Evolutionary conservation across 1,140 invertebrate species (phyloP).

Genomic region (Nilaparvata lugens): DNA sequence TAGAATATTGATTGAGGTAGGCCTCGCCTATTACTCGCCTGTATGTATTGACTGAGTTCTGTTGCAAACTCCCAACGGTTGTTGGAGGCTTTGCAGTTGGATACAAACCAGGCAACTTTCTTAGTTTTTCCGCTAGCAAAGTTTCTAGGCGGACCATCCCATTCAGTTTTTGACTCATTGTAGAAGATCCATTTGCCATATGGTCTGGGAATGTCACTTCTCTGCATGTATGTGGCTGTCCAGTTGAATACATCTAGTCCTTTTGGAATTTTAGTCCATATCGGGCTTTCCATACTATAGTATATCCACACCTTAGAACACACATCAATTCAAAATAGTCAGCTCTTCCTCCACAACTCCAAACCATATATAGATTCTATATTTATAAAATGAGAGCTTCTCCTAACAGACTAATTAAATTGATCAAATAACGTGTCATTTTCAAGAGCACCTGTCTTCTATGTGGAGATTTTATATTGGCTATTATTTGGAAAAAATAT

Average conservation of each 20-base stretch:
- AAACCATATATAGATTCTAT: too few species aligned
- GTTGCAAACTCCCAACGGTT: conserved; percentile 77
- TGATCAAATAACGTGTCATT: too few species aligned
- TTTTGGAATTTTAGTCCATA: conserved; percentile 79
- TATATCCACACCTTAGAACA: conserved; percentile 67
- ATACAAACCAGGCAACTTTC: conserved; percentile 93
- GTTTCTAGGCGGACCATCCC: conserved; percentile 41
- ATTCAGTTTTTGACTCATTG: conserved; percentile 40
- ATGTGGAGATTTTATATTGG: too few species aligned
- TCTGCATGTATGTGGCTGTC: conserved; percentile 89
- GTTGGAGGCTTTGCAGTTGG: conserved; percentile 86
- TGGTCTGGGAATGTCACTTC: conserved; percentile 90
- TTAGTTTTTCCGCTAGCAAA: conserved; percentile 87
- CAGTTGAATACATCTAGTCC: conserved; percentile 81
- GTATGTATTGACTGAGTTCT: conserved; percentile 74
- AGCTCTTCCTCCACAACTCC: too few species aligned
- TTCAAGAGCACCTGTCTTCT: too few species aligned
- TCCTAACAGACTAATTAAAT: too few species aligned
- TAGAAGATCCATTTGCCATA: conserved; percentile 91
- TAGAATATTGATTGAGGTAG: too few species aligned
- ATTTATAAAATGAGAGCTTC: too few species aligned
- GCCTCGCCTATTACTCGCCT: conserved; percentile 52
- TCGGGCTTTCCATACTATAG: conserved; percentile 86
- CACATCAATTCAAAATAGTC: not conserved
- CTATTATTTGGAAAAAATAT: too few species aligned